Percentiles rank a stretch among this genome's conserved stretches.
These are phyloP conservation scores for Bombus pascuorum DNA, from an alignment of 1,140 invertebrate species.

Conservation along the genomic window DNA sequence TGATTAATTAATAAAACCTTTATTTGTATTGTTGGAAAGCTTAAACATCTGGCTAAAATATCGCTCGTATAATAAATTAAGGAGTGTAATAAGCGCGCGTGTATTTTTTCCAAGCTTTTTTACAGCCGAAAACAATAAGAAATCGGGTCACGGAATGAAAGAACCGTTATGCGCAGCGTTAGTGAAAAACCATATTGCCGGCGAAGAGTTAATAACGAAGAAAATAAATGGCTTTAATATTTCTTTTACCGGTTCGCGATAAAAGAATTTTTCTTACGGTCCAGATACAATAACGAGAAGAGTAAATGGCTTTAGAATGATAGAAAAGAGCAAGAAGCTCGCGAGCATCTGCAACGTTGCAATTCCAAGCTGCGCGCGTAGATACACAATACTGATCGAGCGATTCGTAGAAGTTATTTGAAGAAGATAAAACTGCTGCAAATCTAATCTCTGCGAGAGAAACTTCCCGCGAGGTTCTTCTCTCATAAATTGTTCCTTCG, in stretches of 20 bases:
- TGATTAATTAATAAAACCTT: not conserved
- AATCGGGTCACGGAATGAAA: too few relatives aligned
- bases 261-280: not conserved
- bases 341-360: conserved; percentile 31
- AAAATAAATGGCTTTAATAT: not conserved
- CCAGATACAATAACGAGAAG: not conserved
- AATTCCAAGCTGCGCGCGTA: not conserved
- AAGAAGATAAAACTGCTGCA: not conserved
- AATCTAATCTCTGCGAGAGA: not conserved
- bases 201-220: not conserved
- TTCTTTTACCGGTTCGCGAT: not conserved
- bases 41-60: too few relatives aligned
- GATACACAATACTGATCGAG: conserved; percentile 20
- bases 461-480: not conserved
- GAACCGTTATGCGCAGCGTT: too few relatives aligned
- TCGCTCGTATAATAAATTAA: too few relatives aligned
- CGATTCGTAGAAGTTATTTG: not conserved
- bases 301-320: not conserved
- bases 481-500: not conserved
- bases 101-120: too few relatives aligned
- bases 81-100: too few relatives aligned
- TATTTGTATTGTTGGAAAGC: too few relatives aligned
- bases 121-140: too few relatives aligned
- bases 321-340: not conserved
- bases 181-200: too few relatives aligned